Percentiles rank a stretch among this genome's conserved stretches.
Conservation (phyloP, 1,140 invertebrate genomes). For the Euwallacea fornicatus region DNA sequence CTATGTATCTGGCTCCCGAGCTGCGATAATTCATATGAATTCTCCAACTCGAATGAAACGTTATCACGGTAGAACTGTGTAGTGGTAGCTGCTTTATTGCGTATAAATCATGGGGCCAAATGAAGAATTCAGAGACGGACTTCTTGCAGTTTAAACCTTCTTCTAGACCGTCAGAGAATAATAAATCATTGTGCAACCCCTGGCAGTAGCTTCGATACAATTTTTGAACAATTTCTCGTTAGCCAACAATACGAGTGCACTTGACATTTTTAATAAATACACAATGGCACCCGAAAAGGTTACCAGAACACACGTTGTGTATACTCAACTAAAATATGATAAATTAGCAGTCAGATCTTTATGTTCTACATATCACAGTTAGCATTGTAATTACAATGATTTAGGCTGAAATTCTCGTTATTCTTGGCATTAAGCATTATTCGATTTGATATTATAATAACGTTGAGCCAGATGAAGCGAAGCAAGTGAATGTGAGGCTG, state of each 20-base stretch:
- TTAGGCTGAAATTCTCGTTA: constrained; percentile 7
- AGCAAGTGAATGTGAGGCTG: constrained; percentile 18
- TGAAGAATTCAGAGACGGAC: too few species aligned
- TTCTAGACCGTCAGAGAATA: too few species aligned
- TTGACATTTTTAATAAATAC: constrained; percentile 23
- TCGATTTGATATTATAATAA: constrained; percentile 1
- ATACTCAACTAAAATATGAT: constrained; percentile 17
- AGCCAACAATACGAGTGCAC: constrained; percentile 20
- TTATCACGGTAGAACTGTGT: constrained; percentile 17
- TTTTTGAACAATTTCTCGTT: constrained; percentile 21
- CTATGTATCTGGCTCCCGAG: constrained; percentile 13
- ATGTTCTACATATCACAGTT: constrained; percentile 11
- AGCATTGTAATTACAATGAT: constrained; percentile 12
- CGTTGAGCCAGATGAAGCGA: constrained; percentile 5
- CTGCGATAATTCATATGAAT: constrained; percentile 14
- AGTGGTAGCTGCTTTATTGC: constrained; percentile 12
- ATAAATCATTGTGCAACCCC: not conserved
- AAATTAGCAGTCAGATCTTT: constrained; percentile 15
- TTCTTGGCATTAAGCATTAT: constrained; percentile 12
- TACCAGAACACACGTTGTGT: constrained; percentile 22
- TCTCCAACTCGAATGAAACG: constrained; percentile 19
- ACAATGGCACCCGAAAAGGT: constrained; percentile 18
- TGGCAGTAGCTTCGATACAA: not conserved
- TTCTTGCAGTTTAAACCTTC: too few species aligned
- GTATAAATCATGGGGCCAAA: not conserved